A percentile compares a stretch with the other conserved stretches of the same genome.
Conservation (phyloP, 2,888 invertebrate species). For the Yponomeuta malinellus region DNA sequence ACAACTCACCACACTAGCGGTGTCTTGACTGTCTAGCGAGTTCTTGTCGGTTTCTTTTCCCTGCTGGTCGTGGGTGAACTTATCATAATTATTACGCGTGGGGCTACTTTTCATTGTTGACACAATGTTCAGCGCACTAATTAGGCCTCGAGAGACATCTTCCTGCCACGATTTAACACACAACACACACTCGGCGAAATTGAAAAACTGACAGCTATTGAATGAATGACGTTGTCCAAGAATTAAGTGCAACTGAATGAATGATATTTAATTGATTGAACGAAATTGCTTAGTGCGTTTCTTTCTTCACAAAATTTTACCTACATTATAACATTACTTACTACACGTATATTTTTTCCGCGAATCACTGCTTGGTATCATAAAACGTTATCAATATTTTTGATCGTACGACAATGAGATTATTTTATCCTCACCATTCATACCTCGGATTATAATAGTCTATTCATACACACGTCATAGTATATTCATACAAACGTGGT, state of each 20-base stretch:
- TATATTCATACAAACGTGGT: no score
- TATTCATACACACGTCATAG: no score
- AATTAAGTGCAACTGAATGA: conserved; percentile 16
- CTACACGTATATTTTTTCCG: no score
- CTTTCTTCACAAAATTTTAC: neutral
- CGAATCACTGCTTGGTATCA: no score
- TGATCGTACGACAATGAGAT: no score
- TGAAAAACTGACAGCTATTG: conserved; percentile 39
- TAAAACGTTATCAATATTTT: no score
- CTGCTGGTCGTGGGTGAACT: conserved; percentile 63
- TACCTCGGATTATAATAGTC: no score
- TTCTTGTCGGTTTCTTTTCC: conserved; percentile 68
- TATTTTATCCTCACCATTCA: no score
- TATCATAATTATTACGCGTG: conserved; percentile 70
- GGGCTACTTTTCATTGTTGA: conserved; percentile 74
- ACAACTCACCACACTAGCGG: conserved; percentile 70
- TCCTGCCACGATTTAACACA: conserved; percentile 38
- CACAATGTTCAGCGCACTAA: conserved; percentile 41
- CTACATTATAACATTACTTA: neutral
- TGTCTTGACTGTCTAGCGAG: conserved; percentile 71
- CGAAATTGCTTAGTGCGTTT: neutral
- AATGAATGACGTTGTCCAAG: neutral
- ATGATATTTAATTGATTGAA: conserved; percentile 18
- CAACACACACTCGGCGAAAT: conserved; percentile 40
- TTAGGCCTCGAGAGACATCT: conserved; percentile 63